Conservation (phyloP, 92 coral and sea anemone species). For the Zoanthus solanderi region DNA sequence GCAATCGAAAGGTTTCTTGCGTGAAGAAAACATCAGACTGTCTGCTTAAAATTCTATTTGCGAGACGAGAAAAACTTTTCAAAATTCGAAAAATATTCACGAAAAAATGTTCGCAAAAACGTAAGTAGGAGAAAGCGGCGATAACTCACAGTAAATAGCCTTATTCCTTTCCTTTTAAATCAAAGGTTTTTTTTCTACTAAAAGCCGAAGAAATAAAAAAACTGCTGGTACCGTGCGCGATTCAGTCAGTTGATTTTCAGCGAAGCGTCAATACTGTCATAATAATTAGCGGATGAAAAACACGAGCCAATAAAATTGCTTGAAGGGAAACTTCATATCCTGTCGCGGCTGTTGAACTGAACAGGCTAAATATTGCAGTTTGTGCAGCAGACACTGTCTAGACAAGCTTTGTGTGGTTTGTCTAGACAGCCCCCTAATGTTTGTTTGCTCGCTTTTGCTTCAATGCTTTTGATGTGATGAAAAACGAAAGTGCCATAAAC, state of each 20-base stretch:
- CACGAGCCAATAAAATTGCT: slow-evolving; percentile 67
- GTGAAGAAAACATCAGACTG: slow-evolving; percentile 35
- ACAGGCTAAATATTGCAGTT: slow-evolving; percentile 78
- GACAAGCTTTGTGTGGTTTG: slow-evolving; percentile 69
- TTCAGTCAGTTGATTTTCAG: slow-evolving; percentile 69
- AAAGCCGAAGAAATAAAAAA: slow-evolving; percentile 54
- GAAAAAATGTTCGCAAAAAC: background rate
- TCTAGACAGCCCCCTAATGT: slow-evolving; percentile 69
- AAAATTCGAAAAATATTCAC: background rate
- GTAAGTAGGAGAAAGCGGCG: background rate
- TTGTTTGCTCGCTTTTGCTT: slow-evolving; percentile 64
- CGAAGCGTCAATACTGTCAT: slow-evolving; percentile 70
- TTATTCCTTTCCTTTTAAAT: background rate
- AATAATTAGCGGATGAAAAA: slow-evolving; percentile 73
- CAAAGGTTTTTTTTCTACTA: slow-evolving; percentile 57
- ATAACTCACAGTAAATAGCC: background rate
- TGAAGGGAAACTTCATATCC: slow-evolving; percentile 17
- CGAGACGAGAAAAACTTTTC: background rate
- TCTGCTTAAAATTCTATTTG: background rate
- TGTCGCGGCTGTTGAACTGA: slow-evolving; percentile 62
- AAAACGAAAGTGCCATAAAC: slow-evolving; percentile 47
- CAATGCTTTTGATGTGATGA: slow-evolving; percentile 62
- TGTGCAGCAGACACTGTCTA: slow-evolving; percentile 77
- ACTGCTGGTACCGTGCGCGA: slow-evolving; percentile 70
- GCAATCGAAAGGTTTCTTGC: slow-evolving; percentile 39